Base-by-base conservation (phyloP, 2,113 vertebrate genomes). In the Machaerirhynchus nigripectus region DNA sequence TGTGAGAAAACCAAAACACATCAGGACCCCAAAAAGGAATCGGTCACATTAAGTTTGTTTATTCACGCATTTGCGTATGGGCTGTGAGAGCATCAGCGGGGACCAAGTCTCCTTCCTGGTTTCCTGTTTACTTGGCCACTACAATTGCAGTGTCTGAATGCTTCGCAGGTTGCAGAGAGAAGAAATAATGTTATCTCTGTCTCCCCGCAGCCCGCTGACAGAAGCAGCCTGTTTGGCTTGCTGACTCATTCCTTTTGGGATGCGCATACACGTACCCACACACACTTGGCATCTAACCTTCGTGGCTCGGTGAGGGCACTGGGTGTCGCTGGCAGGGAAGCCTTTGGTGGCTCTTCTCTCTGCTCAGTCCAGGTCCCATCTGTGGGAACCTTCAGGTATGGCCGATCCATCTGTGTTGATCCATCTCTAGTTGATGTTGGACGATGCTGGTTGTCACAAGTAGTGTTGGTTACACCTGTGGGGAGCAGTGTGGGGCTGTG, bases 201-300 rank as follows among this genome's bases (percentile, higher is more conserved):
- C 33, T 42, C 33, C 68, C 10, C 0, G 1, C 23, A 40, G 55
- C 57, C 44, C 4, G 1, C 10, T 42, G 50, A 37, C 24, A 52
- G 87, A 40, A 64, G 55, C 7, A 30, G n/a, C 28, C 22, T 13
- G 8, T 47, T 68, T 4, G 47, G 71, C 37, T 64, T 55, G 15
- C 39, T n/a, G 59, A 9, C 17, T 35, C 10, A 0, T 24, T 37
- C 7, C 28, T 57, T 65, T 28, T 20, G 40, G 64, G 77, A 28
- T 63, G 37, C 2, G 0, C 16, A 0, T 1, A 30, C n/a, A 4
- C 0, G 1, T 7, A 3, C 14, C 28, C 24, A 3, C 37, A 5
- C 14, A 8, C 12, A 0, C 50, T 28, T 15, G 50, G 30, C 46
- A 10, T 52, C 50, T 18, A 4, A 35, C 78, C 22, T 24, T 19